Evolutionary conservation across 2,888 invertebrate species (phyloP).

Genomic region (Carabus problematicus): DNA sequence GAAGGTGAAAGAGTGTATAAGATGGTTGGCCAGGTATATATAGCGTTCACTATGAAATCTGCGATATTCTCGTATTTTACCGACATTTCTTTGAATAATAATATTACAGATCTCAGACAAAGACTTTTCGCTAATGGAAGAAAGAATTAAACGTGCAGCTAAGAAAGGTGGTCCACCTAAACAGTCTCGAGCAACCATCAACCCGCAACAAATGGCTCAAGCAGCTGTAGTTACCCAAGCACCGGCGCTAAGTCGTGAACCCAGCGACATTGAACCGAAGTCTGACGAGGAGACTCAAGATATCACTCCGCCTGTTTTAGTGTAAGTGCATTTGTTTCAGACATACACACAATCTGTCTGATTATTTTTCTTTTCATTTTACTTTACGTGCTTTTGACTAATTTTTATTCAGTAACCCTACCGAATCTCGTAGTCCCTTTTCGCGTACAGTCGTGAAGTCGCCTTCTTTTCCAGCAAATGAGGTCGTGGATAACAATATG

Average conservation of each 20-base stretch:
- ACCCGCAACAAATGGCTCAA: slow-evolving; percentile 55
- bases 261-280: slow-evolving; percentile 53
- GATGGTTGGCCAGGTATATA: slow-evolving; percentile 82
- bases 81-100: slow-evolving; percentile 26
- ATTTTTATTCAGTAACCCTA: slow-evolving; percentile 9
- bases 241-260: slow-evolving; percentile 57
- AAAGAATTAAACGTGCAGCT: slow-evolving; percentile 91
- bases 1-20: slow-evolving; percentile 92
- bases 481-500: slow-evolving; percentile 2
- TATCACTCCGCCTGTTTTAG: slow-evolving; percentile 25
- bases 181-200: slow-evolving; percentile 58
- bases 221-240: slow-evolving; percentile 58
- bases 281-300: slow-evolving; percentile 55
- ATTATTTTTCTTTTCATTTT: too few species aligned
- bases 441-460: background rate
- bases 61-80: too few species aligned
- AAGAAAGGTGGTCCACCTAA: slow-evolving; percentile 65
- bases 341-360: background rate
- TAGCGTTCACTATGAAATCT: slow-evolving; percentile 19
- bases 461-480: background rate
- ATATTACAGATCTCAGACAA: slow-evolving; percentile 83
- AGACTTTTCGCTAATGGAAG: slow-evolving; percentile 91
- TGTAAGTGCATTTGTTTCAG: slow-evolving; percentile 13
- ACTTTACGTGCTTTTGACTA: background rate
- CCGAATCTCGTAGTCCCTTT: background rate